These are phyloP conservation scores for Ophion ventricosus DNA, from an alignment of 2,888 invertebrate species.

Conservation along the genomic window DNA sequence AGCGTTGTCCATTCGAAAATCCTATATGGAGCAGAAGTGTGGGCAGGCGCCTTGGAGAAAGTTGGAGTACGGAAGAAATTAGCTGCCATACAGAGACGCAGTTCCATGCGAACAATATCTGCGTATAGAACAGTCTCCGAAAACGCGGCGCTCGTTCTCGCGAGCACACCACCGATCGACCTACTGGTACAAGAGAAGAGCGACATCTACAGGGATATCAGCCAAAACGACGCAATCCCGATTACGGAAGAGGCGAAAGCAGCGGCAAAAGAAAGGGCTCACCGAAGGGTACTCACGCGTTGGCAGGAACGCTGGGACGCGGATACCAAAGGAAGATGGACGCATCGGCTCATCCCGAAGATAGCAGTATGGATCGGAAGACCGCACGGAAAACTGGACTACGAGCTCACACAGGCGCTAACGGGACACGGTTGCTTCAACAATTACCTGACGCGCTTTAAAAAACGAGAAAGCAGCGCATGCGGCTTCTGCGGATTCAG, in stretches of 20 bases:
- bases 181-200: constrained; percentile 39
- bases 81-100: constrained; percentile 29
- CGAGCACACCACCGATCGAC: constrained; percentile 40
- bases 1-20: constrained; percentile 54
- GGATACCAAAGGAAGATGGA: constrained; percentile 44
- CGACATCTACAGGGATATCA: constrained; percentile 33
- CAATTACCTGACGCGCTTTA: constrained; percentile 60
- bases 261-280: constrained; percentile 12
- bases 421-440: constrained; percentile 70
- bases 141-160: constrained; percentile 27
- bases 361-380: constrained; percentile 41
- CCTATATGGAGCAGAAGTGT: constrained; percentile 59
- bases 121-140: constrained; percentile 52
- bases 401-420: constrained; percentile 66
- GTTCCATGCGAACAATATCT: constrained; percentile 30
- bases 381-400: constrained; percentile 50
- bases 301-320: constrained; percentile 22
- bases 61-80: constrained; percentile 5
- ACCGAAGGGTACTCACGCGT: not conserved
- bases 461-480: constrained; percentile 71
- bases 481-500: constrained; percentile 64
- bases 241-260: not conserved
- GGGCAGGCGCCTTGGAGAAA: constrained; percentile 35
- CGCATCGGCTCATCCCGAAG: constrained; percentile 44
- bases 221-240: not conserved